Evolutionary conservation across 2,797 vertebrate species (phyloP), one percentile per base, ranked within the genome.

Genomic region (Phataginus tetradactyla): DNA sequence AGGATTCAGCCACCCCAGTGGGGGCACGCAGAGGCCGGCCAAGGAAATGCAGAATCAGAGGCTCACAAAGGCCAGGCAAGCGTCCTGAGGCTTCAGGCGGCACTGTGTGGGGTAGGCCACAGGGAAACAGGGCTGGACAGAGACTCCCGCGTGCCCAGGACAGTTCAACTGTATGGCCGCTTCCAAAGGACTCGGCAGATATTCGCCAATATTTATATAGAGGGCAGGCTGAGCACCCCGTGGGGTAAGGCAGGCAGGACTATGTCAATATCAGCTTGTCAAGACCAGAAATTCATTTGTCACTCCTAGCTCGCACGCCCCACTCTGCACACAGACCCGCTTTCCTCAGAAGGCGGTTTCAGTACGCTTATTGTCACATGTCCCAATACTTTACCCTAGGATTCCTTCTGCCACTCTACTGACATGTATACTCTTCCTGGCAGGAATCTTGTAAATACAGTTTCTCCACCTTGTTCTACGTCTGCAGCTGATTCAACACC

Each of bases 71-170:
- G 9, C 14, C 13, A 59, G 57, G 23, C 7, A 59, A 68, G 23
- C 7, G 7, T 20, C 2, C 1, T 7, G 17, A 53, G 13, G 53
- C 37, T 86, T 72, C 61, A 20, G 45, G 37, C 7, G 29, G 8
- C 23, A 39, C n/a, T 14, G 37, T 29, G 9, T 6, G 71, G 55
- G 66, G 32, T 29, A 18, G 4, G 13, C 3, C 18, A 49, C n/a
- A 86, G 34, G 10, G 6, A 4, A 59, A 32, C 14, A 45, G 39
- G 64, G 55, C 42, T 69, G 51, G 32, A 25, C 37, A 0, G 17
- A 12, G 17, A 37, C 8, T 20, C 1, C 0, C 1, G 1, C 18
- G 18, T 23, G 10, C 25, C 75, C 27, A 20, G n/a, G 45, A 25
- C 59, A 61, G 29, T 45, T 27, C 49, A 14, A 8, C 12, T 21